Evolutionary conservation across 1,140 invertebrate genomes (phyloP), one percentile per base, ranked within the genome.

Genomic region (Lasioglossum albipes): DNA sequence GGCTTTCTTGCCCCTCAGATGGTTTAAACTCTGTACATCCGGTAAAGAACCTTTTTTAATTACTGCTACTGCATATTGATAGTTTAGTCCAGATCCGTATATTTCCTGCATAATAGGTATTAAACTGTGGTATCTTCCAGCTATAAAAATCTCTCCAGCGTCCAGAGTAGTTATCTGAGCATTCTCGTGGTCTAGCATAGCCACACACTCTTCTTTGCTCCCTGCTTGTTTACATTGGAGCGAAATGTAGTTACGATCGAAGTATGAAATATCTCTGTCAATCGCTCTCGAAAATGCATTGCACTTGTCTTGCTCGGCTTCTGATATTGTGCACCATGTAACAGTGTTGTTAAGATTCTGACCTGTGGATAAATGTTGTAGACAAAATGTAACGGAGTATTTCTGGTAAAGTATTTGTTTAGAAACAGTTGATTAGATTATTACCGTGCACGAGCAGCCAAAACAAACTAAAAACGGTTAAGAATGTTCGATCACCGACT

Each of bases 71-170:
- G 98, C 94, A 91, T 97, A 97, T 87, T 96, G 96, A 86, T 95
- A 94, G 9, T 94, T 94, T 20, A 95, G 90, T 7, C 94, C 94
- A 62, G 93, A 94, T 74, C 94, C 92, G 86, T 95, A 93, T 69
- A 95, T 91, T 90, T 98, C 97, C 90, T 97, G 96, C 93, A 97
- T 94, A 78, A 98, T 97, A 9, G 98, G 98, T 4, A 98, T 95
- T 68, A 99, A 94, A 91, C 97, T 98, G 92, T 99, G 97, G 90
- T 98, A 98, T 67, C 98, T 94, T 0, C 98, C 98, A 67, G 96
- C 98, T 57, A 97, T 95, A 93, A 98, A 99, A 18, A 98, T 96
- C 94, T 99, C 97, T 31, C 98, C 98, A 57, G 98, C 96, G 94
- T 99, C 98, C 9, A 99, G 90, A 1, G 96, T 96, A 16, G 98